Evolutionary conservation across 2,797 vertebrate species (phyloP).

Genomic region (Platyrinchus mystaceus): DNA sequence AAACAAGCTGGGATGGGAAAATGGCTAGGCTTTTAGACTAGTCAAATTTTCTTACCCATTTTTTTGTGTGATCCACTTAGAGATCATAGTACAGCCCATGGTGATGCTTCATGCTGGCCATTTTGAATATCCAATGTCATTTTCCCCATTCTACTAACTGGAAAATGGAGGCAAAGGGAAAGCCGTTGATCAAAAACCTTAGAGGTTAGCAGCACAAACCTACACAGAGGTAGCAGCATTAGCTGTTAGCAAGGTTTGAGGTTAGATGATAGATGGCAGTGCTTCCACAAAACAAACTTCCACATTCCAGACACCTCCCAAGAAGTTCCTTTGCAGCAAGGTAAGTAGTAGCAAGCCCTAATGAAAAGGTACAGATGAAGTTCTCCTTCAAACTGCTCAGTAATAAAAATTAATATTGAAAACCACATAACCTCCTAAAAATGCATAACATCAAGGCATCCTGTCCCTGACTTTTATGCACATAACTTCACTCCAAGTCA

Average conservation of each 20-base stretch:
- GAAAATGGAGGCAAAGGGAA: background rate
- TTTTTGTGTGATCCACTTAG: background rate
- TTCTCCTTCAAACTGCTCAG: background rate
- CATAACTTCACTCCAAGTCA: slow-evolving; percentile 9
- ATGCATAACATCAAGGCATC: background rate
- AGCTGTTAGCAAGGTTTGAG: background rate
- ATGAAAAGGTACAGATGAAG: background rate
- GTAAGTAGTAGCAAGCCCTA: background rate
- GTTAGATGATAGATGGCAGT: background rate
- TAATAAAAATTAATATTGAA: slow-evolving; percentile 39
- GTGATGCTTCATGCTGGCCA: background rate
- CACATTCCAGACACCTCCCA: rapidly evolving
- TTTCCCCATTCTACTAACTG: background rate
- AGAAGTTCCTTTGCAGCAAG: background rate
- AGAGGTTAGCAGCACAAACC: background rate
- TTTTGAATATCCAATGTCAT: background rate
- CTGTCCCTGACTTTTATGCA: slow-evolving; percentile 30
- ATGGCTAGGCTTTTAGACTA: background rate
- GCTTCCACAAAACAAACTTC: background rate
- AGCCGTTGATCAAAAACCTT: background rate
- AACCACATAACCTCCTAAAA: background rate
- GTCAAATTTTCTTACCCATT: background rate
- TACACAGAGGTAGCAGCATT: background rate
- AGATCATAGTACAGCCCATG: background rate
- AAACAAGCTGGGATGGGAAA: background rate